Conservation (phyloP, 2,888 invertebrate genomes). For the Tipula lateralis region DNA sequence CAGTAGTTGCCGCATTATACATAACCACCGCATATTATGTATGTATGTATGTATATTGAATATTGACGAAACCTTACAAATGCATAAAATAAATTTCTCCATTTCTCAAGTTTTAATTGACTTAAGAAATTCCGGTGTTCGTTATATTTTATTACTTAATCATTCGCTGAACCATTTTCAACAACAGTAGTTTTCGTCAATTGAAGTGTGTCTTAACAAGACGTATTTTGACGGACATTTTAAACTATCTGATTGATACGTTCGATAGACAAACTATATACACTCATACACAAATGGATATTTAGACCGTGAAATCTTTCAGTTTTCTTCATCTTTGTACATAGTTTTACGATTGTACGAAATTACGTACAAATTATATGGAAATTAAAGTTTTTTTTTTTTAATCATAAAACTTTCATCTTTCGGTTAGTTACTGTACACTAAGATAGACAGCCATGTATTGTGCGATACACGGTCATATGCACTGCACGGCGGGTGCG, state of each 20-base stretch:
- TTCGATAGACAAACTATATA: neutral
- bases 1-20: too few relatives aligned
- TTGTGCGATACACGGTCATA: neutral
- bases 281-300: neutral
- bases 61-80: neutral
- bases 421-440: neutral
- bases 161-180: neutral
- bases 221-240: neutral
- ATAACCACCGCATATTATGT: too few relatives aligned
- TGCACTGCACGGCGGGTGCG: neutral
- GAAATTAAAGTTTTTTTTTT: neutral
- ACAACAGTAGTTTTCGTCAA: neutral
- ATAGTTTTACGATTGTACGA: neutral
- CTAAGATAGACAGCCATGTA: neutral
- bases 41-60: too few relatives aligned
- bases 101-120: neutral
- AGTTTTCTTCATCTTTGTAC: neutral
- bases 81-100: neutral
- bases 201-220: neutral
- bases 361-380: neutral
- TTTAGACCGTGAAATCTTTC: conserved; percentile 2
- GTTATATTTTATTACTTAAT: neutral
- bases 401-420: neutral
- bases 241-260: neutral
- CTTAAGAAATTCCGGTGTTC: neutral